phyloP scores from a whole-genome alignment of 2,888 invertebrate genomes.

The Anthophora plumipes region DNA sequence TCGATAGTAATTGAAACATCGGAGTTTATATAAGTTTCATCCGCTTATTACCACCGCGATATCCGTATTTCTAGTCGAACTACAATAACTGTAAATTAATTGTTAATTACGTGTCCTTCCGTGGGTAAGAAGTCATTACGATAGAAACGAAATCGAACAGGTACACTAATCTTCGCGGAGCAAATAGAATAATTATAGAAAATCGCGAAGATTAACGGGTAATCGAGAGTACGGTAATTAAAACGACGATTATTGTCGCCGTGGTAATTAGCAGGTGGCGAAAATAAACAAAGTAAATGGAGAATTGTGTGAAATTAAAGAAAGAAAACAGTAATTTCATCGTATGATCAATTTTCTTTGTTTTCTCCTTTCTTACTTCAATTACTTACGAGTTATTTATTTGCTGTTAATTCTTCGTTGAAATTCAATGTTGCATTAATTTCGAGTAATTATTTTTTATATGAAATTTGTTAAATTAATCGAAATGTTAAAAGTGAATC shows the following conservation, averaged over 20 bases:
- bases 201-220: not conserved
- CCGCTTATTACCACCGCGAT: constrained; percentile 32
- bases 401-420: too few relatives aligned
- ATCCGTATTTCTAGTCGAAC: constrained; percentile 27
- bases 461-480: too few relatives aligned
- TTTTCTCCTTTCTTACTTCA: too few relatives aligned
- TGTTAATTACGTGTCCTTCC: constrained; percentile 50
- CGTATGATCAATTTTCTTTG: too few relatives aligned
- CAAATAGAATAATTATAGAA: constrained; percentile 26
- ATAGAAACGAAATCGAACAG: not conserved
- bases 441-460: too few relatives aligned
- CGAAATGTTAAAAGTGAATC: too few relatives aligned
- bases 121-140: not conserved
- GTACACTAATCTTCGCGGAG: not conserved
- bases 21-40: constrained; percentile 49
- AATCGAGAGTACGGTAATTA: constrained; percentile 9
- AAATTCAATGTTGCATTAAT: too few relatives aligned
- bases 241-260: constrained; percentile 6
- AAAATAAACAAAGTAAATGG: not conserved
- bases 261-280: not conserved
- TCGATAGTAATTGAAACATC: constrained; percentile 57
- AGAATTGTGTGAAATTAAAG: not conserved
- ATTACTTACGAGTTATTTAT: too few relatives aligned
- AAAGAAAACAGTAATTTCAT: not conserved
- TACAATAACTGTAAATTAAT: constrained; percentile 52